A percentile compares a stretch with the other conserved stretches of the same genome.
These are phyloP conservation scores for Rhabdophis nuchalis DNA, from an alignment of 2,797 vertebrate species.

Conservation along the genomic window DNA sequence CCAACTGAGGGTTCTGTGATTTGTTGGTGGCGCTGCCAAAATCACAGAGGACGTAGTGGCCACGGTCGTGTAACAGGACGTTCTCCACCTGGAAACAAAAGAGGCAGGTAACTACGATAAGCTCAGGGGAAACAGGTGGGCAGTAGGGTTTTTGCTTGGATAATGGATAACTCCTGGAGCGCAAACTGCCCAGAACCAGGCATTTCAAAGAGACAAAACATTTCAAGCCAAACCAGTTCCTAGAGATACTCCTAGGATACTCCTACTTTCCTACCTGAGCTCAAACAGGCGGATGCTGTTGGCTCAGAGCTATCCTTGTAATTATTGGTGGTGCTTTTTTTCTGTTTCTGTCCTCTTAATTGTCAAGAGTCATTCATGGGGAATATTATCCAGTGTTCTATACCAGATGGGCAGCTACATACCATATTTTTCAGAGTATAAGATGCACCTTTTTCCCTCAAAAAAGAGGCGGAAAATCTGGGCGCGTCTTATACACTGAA, in stretches of 20 bases:
- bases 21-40: constrained; percentile 96
- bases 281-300: neutral
- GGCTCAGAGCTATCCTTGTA: neutral
- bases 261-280: neutral
- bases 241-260: neutral
- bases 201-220: neutral
- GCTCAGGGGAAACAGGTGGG: neutral
- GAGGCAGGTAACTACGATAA: neutral
- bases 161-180: neutral
- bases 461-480: too few relatives aligned
- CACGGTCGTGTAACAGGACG: constrained; percentile 93
- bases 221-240: neutral
- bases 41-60: constrained; percentile 97
- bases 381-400: neutral
- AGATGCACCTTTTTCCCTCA: too few relatives aligned
- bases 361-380: neutral
- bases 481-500: too few relatives aligned
- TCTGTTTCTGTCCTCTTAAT: neutral
- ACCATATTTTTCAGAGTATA: too few relatives aligned
- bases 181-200: neutral
- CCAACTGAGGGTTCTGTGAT: constrained; percentile 91
- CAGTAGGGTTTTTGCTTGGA: neutral
- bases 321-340: neutral
- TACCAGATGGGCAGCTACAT: neutral
- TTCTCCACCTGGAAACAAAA: constrained; percentile 87